These are phyloP conservation scores for Anolis carolinensis DNA, from an alignment of 2,113 vertebrate genomes.

Conservation along the genomic window DNA sequence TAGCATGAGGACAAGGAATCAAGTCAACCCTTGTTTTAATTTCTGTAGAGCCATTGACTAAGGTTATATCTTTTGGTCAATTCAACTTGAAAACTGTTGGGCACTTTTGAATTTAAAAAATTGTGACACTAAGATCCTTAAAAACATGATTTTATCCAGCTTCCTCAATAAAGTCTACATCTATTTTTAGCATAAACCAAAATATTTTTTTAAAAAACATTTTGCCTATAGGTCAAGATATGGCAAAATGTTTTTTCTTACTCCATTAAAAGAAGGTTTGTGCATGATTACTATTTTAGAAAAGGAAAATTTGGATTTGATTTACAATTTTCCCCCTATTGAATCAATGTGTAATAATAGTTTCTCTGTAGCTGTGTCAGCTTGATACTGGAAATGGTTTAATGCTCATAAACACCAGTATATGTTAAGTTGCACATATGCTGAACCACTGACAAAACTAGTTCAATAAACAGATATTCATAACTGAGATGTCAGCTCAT, in stretches of 20 bases:
- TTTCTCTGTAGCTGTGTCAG: background rate
- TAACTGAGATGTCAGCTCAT: background rate
- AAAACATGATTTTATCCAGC: background rate
- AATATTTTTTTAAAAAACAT: background rate
- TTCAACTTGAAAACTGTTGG: background rate
- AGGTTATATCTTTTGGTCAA: background rate
- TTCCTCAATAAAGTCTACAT: conserved; percentile 1
- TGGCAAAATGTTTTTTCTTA: background rate
- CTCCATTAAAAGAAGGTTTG: background rate
- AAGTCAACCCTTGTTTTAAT: background rate
- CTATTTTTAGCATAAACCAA: background rate
- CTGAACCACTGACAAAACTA: background rate
- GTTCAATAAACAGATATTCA: background rate
- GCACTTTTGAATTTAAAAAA: background rate
- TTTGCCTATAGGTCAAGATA: background rate
- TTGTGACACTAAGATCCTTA: background rate
- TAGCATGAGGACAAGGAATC: conserved; percentile 4
- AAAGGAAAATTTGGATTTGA: background rate
- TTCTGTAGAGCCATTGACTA: background rate
- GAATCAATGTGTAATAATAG: background rate
- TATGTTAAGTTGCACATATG: background rate
- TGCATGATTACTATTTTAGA: background rate
- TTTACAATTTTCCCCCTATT: background rate
- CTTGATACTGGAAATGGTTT: background rate
- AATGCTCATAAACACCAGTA: background rate